Base-by-base conservation (phyloP, 1,140 invertebrate genomes). In the Formica exsecta region DNA sequence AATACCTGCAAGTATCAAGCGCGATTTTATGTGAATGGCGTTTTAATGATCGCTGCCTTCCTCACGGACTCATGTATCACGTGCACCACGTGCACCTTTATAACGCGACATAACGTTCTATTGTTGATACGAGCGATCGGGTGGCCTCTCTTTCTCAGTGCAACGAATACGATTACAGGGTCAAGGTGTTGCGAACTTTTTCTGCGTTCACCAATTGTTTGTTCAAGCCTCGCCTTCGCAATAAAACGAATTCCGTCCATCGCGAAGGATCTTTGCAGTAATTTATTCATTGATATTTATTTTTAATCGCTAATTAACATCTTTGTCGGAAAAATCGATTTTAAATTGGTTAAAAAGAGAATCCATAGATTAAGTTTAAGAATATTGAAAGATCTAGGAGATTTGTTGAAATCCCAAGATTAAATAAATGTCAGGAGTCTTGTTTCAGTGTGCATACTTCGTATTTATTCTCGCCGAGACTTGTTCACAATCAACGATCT, bases 21-120 rank as follows among this genome's bases (percentile, higher is more conserved):
- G 38, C 25, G 54, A 68, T 22, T 13, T 29, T 19, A 54, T 62
- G 68, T 73, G 79, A 83, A 83, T 83, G 68, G 68, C 79, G 79
- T 83, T 74, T 83, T 83, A 83, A 83, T 74, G 68, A 73, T 81
- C 66, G 68, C 54, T 66, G 22, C 79, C 68, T 83, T 74, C 68
- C 68, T 22, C 54, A 19, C 22, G 62, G 66, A 25, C 38, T 83
- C 68, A 29, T 48, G 44, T 80, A 70, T 80, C 64, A 79, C 76
- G 79, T 81, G 66, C 66, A 74, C 54, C 64, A 79, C 76, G 79
- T 81, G 66, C 66, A 74, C 54, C 57, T 83, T 83, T 62, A 57
- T 84, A 83, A 79, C 44, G 22, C 84, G 65, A 79, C 44, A 48
- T 68, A 70, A 62, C 51, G 77, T 70, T 80, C 75, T 84, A 80